Percentiles rank a stretch among this genome's conserved stretches.
These are phyloP conservation scores for Microctonus hyperodae DNA, from an alignment of 2,888 invertebrate species.

Conservation along the genomic window DNA sequence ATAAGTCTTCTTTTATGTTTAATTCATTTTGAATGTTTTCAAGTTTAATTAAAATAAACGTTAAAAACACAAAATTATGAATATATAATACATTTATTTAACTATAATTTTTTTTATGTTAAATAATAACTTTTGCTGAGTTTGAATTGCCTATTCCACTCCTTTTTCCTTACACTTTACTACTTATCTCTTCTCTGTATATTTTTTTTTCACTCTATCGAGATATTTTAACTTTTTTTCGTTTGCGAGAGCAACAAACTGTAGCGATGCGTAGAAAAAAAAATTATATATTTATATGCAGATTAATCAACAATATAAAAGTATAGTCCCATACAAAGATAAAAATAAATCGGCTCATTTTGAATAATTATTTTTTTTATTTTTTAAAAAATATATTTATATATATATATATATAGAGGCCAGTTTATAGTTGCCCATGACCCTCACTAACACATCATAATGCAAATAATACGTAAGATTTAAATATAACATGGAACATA, in stretches of 20 bases:
- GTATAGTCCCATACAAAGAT: constrained; percentile 12
- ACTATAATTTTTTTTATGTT: not conserved
- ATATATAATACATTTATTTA: not conserved
- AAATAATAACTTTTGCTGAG: not conserved
- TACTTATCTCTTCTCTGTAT: constrained; percentile 41
- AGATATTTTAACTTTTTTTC: constrained; percentile 17
- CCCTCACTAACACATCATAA: not conserved
- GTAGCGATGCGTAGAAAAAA: not conserved
- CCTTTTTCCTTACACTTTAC: constrained; percentile 34
- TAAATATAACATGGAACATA: not conserved
- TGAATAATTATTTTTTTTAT: not conserved
- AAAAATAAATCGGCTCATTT: not conserved
- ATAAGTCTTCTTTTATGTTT: not conserved
- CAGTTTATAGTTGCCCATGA: not conserved
- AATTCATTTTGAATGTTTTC: constrained; percentile 1
- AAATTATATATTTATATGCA: constrained; percentile 9
- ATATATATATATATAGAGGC: not conserved
- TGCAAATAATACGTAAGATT: constrained; percentile 7
- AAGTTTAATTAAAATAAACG: not conserved
- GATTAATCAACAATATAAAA: not conserved
- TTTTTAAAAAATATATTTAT: not conserved
- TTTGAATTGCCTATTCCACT: not conserved
- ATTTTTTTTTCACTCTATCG: constrained; percentile 34
- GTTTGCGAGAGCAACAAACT: not conserved
- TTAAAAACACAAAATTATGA: not conserved